Evolutionary conservation across 2,888 invertebrate species (phyloP).

Genomic region (Alcis repandata): DNA sequence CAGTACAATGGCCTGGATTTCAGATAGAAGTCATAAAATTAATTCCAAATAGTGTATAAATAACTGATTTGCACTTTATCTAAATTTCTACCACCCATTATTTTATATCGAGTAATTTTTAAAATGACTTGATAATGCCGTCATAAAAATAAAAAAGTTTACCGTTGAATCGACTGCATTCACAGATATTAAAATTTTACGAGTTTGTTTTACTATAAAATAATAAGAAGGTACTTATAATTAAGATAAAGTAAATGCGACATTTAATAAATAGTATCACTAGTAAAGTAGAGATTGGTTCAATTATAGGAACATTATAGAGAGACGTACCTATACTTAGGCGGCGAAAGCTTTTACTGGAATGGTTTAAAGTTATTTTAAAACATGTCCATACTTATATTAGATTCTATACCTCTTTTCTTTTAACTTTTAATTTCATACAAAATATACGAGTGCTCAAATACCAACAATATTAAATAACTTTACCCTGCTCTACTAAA

Average conservation of each 20-base stretch:
- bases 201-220: conserved; percentile 29
- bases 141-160: conserved; percentile 30
- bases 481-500: neutral
- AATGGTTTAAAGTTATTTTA: too few species aligned
- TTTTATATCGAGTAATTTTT: conserved; percentile 23
- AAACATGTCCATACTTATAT: too few species aligned
- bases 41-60: conserved; percentile 10
- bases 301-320: neutral
- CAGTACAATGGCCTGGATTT: conserved; percentile 11
- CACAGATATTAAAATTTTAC: conserved; percentile 24
- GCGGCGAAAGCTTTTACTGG: neutral
- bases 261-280: conserved; percentile 6
- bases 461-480: neutral
- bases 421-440: neutral
- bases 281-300: conserved; percentile 3
- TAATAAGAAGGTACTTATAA: conserved; percentile 15
- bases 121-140: conserved; percentile 27
- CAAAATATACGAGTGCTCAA: neutral
- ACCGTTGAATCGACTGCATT: conserved; percentile 14
- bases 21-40: conserved; percentile 8
- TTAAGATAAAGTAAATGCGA: conserved; percentile 13
- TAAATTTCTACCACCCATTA: conserved; percentile 8
- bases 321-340: too few species aligned
- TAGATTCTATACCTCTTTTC: too few species aligned
- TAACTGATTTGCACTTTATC: conserved; percentile 19